Evolutionary conservation across 2,888 invertebrate genomes (phyloP), one percentile per base, ranked within the genome.

Genomic region (Helicoverpa assulta): DNA sequence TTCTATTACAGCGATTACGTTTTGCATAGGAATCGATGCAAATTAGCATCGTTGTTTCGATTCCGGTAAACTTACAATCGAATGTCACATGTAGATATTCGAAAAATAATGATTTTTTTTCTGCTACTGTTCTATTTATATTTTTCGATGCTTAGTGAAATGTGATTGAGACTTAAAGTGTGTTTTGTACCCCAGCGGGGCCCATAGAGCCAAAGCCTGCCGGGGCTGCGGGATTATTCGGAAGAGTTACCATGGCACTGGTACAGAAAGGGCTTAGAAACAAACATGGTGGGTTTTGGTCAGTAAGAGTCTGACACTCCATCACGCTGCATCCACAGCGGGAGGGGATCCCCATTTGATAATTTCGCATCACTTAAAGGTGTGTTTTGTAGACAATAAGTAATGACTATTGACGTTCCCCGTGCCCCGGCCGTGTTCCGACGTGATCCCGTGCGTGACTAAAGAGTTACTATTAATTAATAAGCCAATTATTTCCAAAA

Each of bases 1-100:
- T 84, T 84, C 82, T 74, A 79, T 69, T 60, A 71, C 77, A 16
- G 58, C 53, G 50, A 73, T 81, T 73, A 70, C 63, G 56, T 53
- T 67, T 60, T 54, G 62, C 55, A 59, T 67, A 58, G 67, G 18
- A 65, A 62, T 58, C 14, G n/a, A 62, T 70, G 43, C 7, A 47
- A 64, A 29, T 52, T 29, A 14, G 18, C 59, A 12, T 19, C n/a
- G 26, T 73, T 57, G 37, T 54, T 56, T 40, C 40, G n/a, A 63
- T 51, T 55, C 29, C 16, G 16, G 37, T 40, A 16, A 19, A 43
- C 21, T 12, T n/a, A 16, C 1, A 5, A 29, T 37, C 18, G 18
- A 29, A 29, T 52, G 16, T 55, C 40, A 47, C 16, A 16, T 33
- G 19, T 10, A 16, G 21, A 21, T 21, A 21, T 33, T 10, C 33